Base-by-base conservation (phyloP, 2,797 vertebrate genomes). In the Erithacus rubecula region DNA sequence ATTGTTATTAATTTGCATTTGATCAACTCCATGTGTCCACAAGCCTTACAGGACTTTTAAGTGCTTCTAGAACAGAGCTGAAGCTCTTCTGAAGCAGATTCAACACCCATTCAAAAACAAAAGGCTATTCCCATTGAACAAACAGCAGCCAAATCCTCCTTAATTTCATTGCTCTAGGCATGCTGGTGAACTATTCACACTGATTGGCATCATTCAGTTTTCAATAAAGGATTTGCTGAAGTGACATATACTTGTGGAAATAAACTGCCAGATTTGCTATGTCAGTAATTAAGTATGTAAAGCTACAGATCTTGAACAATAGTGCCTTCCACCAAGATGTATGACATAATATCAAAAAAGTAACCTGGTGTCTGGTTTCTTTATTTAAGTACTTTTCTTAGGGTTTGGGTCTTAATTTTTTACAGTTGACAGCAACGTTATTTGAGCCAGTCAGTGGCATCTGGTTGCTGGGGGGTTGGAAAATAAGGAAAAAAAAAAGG, bases 391-490 rank as follows among this genome's bases (percentile, higher is more conserved):
- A 98, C 98, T 98, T 98, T 98, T 98, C 98, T 99, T 98, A 98
- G 97, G 97, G 97, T 98, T 98, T 97, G 98, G 98, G 97, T 99
- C 98, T 99, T 99, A 98, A 99, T 99, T 99, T 99, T 99, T 99
- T 99, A 99, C 98, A 96, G 97, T 98, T 99, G 99, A 99, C 99
- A 99, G 99, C 98, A 97, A 98, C 91, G 98, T 98, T 99, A 99
- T 99, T 99, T 98, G 98, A 99, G 98, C 98, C 98, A 99, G 99
- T 98, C 98, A 97, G 98, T 98, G 98, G 99, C 99, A 99, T 99
- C 99, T 99, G 99, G 98, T 98, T 99, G 97, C 97, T 97, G 96
- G 96, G 97, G 96, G 69, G 34, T 26, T 3, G 10, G 11, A 87
- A 90, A 94, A 85, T 88, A 94, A 84, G 84, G 89, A 3, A 2